Evolutionary conservation across 2,113 vertebrate genomes (phyloP).

Genomic region (Cromileptes altivelis): DNA sequence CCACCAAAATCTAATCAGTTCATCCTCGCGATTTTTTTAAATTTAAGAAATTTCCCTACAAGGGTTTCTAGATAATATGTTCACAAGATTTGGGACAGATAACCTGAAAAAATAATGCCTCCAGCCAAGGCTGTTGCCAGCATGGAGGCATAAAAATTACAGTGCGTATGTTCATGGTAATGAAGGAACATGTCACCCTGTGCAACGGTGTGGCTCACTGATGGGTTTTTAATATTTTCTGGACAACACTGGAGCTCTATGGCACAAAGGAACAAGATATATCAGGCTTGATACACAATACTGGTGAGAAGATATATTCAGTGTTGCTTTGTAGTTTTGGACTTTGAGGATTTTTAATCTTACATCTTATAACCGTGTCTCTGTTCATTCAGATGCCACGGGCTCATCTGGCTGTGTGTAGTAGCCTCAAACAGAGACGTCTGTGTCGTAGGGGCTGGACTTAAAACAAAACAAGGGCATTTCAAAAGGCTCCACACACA

Average conservation of each 20-base stretch:
- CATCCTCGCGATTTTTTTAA: no score
- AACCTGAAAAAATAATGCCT: no score
- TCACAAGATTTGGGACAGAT: no score
- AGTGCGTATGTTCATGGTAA: not conserved
- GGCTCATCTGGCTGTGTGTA: constrained; percentile 3
- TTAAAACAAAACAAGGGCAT: not conserved
- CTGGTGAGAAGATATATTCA: not conserved
- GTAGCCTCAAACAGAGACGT: constrained; percentile 53
- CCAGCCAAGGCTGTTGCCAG: no score
- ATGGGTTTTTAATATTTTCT: not conserved
- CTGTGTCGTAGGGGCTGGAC: constrained; percentile 30
- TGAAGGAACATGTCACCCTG: not conserved
- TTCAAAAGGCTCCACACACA: constrained; percentile 27
- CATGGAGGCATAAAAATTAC: no score
- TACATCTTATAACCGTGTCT: not conserved
- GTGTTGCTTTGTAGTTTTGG: not conserved
- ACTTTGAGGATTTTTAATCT: not conserved
- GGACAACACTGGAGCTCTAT: not conserved
- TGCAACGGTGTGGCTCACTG: not conserved
- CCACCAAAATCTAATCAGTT: no score
- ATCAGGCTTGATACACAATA: not conserved
- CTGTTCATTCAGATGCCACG: constrained; percentile 32
- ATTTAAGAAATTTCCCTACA: no score
- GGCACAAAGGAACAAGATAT: not conserved
- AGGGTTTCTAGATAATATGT: no score